Evolutionary conservation across 2,888 invertebrate species (phyloP).

Genomic region (Siphonodentalium dalli): DNA sequence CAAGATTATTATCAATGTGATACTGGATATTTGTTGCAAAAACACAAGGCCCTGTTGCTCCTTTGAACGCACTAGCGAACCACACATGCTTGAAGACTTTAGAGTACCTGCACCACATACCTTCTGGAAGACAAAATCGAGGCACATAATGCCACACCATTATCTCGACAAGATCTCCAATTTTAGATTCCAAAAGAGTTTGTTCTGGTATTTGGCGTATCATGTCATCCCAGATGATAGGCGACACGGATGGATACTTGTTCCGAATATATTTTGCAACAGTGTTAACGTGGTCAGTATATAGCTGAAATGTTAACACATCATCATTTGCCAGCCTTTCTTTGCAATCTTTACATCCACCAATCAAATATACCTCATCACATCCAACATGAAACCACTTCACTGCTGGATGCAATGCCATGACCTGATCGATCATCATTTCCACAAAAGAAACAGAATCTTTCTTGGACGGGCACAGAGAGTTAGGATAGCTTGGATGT

Average conservation of each 20-base stretch:
- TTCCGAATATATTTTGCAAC: slow-evolving; percentile 70
- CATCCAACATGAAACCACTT: slow-evolving; percentile 80
- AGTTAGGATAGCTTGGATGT: slow-evolving; percentile 70
- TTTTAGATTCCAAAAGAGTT: slow-evolving; percentile 67
- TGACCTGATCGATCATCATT: slow-evolving; percentile 76
- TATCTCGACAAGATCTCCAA: slow-evolving; percentile 76
- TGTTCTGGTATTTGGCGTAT: no score
- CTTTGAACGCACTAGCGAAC: slow-evolving; percentile 87
- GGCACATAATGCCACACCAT: slow-evolving; percentile 81
- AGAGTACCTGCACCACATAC: slow-evolving; percentile 71
- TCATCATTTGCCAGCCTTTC: slow-evolving; percentile 52
- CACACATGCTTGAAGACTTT: slow-evolving; percentile 76
- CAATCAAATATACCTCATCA: slow-evolving; percentile 76
- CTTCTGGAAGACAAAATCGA: slow-evolving; percentile 43
- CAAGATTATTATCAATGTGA: slow-evolving; percentile 76
- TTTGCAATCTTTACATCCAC: slow-evolving; percentile 63
- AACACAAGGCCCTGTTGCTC: slow-evolving; percentile 79
- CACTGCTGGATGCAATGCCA: slow-evolving; percentile 72
- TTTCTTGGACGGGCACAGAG: slow-evolving; percentile 74
- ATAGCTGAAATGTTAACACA: slow-evolving; percentile 55
- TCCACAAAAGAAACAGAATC: slow-evolving; percentile 70
- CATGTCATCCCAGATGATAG: slow-evolving; percentile 86
- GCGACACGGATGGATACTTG: slow-evolving; percentile 69
- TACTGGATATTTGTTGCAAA: slow-evolving; percentile 74
- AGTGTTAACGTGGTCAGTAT: slow-evolving; percentile 56